These are phyloP conservation scores for Heliconius congener DNA, from an alignment of 1,140 invertebrate species.

Conservation along the genomic window DNA sequence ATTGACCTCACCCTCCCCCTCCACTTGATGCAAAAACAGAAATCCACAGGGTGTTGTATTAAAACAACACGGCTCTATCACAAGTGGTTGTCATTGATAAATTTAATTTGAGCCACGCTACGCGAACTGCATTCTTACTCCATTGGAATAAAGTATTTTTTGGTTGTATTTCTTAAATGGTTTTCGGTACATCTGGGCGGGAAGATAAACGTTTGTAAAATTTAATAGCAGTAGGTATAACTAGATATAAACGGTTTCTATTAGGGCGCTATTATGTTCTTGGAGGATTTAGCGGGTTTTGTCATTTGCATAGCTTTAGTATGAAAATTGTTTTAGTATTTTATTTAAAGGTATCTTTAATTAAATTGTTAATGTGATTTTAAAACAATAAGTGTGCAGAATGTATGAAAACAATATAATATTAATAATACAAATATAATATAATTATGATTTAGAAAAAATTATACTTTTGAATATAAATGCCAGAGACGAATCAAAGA, in stretches of 20 bases:
- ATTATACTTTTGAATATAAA: too few relatives aligned
- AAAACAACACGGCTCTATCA: constrained; percentile 41
- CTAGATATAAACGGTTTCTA: constrained; percentile 51
- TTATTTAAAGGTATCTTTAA: not conserved
- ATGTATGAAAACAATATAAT: too few relatives aligned
- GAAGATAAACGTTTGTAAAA: constrained; percentile 61
- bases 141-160: constrained; percentile 27
- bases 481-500: too few relatives aligned
- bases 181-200: constrained; percentile 54
- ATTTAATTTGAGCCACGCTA: constrained; percentile 28
- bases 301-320: not conserved
- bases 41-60: constrained; percentile 28
- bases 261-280: constrained; percentile 44
- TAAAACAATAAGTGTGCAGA: not conserved
- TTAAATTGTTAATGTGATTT: not conserved
- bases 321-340: not conserved
- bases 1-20: constrained; percentile 46
- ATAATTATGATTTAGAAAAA: too few relatives aligned
- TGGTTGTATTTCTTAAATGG: constrained; percentile 30
- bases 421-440: too few relatives aligned
- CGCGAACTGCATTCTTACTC: constrained; percentile 35
- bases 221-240: constrained; percentile 54
- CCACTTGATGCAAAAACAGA: constrained; percentile 16
- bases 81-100: constrained; percentile 49
- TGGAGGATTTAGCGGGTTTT: constrained; percentile 32